Evolutionary conservation across 2,888 invertebrate species (phyloP), one percentile per base, ranked within the genome.

Genomic region (Drosophila cognata): DNA sequence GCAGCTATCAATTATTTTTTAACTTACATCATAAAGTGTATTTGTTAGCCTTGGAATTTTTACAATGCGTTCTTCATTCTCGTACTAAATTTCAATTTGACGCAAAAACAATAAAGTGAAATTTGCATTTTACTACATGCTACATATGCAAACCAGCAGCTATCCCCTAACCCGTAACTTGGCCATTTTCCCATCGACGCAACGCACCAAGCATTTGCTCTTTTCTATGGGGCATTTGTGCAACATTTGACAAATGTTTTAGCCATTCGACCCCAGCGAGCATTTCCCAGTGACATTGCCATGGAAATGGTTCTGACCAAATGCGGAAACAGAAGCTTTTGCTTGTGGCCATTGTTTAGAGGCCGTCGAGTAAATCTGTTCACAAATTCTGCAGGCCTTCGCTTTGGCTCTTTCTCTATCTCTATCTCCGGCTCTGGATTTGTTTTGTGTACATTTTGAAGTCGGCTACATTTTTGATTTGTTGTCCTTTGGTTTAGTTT

Each of bases 231-330:
- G 41, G 29, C 11, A 67, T 68, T 80, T 79, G 70, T 63, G 68
- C 58, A 38, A 66, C 65, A 82, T 82, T 81, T 82, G 56, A 68
- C 66, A 80, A 82, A 81, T 82, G 79, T 82, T 80, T 80, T 82
- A 69, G 79, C 71, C 74, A 62, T 74, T 78, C 31, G 55, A 35
- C 70, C 77, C 58, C 61, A 29, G 38, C 51, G 43, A 68, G 67
- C 67, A 38, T 38, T 79, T 65, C 35, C 67, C 56, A 66, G 62
- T 66, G 66, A 66, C 72, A 65, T 21, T 61, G 56, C 61, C 33
- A 66, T 79, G 75, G 60, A 79, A 82, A 82, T 75, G 79, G 82
- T 56, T 69, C 59, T 60, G 65, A 68, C 78, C 81, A 60, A 74
- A 79, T 69, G 62, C 79, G 79, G 75, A 80, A 80, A 79, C 79